Conservation (phyloP, 2,888 invertebrate genomes). For the Andricus curvator region DNA sequence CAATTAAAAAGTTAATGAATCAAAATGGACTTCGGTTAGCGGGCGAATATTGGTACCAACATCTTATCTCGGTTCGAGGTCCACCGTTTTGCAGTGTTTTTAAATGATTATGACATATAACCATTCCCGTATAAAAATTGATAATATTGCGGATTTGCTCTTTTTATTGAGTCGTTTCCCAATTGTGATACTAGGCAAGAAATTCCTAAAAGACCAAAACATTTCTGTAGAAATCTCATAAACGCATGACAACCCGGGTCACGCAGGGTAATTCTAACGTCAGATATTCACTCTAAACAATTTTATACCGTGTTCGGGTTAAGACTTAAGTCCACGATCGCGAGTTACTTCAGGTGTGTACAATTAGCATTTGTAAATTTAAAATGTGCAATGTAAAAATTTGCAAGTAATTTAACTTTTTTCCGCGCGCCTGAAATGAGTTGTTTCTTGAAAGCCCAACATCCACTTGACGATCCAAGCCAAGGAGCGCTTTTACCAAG, state of each 20-base stretch:
- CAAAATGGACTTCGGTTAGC: too few relatives aligned
- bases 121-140: background rate
- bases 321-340: background rate
- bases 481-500: background rate
- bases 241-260: conserved; percentile 68
- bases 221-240: conserved; percentile 42
- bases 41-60: background rate
- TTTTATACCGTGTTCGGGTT: background rate
- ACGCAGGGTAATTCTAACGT: conserved; percentile 70
- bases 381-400: background rate
- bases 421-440: background rate
- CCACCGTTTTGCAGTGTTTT: background rate
- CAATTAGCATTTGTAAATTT: background rate
- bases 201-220: conserved; percentile 33
- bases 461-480: background rate
- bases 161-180: conserved; percentile 3
- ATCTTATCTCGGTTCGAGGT: background rate
- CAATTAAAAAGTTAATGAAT: too few relatives aligned
- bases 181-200: conserved; percentile 23
- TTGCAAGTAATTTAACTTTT: background rate
- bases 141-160: background rate
- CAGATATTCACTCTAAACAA: background rate
- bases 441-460: background rate
- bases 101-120: background rate
- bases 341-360: background rate